phyloP scores from a whole-genome alignment of 2,797 vertebrate species.

The Dryobates pubescens region DNA sequence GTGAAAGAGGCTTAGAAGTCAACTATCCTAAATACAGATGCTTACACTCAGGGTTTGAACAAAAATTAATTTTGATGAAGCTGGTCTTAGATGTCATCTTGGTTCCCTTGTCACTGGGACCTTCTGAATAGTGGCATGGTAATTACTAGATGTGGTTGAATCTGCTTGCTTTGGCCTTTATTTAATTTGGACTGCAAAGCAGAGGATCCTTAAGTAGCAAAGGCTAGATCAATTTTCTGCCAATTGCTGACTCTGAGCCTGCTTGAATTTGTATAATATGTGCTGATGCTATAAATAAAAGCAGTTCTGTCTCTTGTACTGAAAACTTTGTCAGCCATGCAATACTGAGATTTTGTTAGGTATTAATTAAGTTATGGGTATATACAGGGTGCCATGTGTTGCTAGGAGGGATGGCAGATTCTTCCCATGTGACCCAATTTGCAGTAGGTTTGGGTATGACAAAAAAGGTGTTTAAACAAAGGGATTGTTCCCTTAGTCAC shows the following conservation, averaged over 20 bases:
- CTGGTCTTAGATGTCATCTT: neutral
- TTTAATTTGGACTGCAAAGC: neutral
- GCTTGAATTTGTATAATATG: neutral
- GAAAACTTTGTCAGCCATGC: neutral
- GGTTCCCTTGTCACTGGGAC: neutral
- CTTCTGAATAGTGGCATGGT: neutral
- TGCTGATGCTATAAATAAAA: constrained; percentile 1
- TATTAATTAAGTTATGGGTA: neutral
- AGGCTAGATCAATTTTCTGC: neutral
- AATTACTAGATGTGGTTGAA: neutral
- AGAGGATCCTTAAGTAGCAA: neutral
- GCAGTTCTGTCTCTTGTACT: neutral
- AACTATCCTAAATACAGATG: neutral
- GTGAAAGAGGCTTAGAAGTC: neutral
- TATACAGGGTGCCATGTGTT: neutral
- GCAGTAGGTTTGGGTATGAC: neutral
- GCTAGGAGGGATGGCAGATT: neutral
- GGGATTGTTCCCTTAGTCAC: neutral
- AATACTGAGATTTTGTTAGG: neutral
- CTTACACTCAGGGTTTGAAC: neutral
- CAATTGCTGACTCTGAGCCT: neutral
- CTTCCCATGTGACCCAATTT: neutral
- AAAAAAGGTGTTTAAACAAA: neutral
- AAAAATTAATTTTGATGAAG: neutral
- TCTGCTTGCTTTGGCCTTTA: constrained; percentile 11